These are phyloP conservation scores for Hafferia zeledoni DNA, from an alignment of 2,797 vertebrate genomes.

Conservation along the genomic window DNA sequence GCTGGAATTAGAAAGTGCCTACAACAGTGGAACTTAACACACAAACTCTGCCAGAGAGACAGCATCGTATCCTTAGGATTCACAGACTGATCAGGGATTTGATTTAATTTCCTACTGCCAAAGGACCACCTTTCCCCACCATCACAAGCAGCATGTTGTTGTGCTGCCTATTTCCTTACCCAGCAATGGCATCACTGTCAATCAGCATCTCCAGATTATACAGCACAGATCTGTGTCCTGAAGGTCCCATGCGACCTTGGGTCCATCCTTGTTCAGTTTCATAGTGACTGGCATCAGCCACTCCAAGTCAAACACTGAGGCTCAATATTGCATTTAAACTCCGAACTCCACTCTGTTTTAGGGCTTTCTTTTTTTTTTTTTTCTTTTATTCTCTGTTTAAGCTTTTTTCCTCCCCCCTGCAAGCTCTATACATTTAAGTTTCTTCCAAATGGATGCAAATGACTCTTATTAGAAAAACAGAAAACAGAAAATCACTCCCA, in stretches of 20 bases:
- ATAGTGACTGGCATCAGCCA: background rate
- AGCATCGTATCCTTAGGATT: background rate
- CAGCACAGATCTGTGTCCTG: background rate
- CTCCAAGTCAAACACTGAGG: background rate
- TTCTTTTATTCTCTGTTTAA: background rate
- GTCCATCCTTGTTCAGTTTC: background rate
- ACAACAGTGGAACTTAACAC: background rate
- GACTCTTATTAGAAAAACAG: slow-evolving; percentile 11
- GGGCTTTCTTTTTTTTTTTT: background rate
- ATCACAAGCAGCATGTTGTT: background rate
- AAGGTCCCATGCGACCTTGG: background rate
- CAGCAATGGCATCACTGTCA: background rate
- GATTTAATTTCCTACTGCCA: background rate
- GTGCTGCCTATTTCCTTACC: background rate
- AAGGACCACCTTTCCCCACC: background rate
- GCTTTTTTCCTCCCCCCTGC: background rate
- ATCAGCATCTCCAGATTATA: background rate
- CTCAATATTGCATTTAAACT: background rate
- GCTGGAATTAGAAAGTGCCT: slow-evolving; percentile 9
- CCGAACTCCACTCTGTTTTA: background rate
- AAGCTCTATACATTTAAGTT: background rate
- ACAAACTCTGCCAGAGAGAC: background rate
- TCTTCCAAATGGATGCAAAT: slow-evolving; percentile 36
- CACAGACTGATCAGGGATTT: background rate
- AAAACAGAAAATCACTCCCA: slow-evolving; percentile 22